Evolutionary conservation across 2,888 invertebrate species (phyloP).

Genomic region (Campoletis raptor): DNA sequence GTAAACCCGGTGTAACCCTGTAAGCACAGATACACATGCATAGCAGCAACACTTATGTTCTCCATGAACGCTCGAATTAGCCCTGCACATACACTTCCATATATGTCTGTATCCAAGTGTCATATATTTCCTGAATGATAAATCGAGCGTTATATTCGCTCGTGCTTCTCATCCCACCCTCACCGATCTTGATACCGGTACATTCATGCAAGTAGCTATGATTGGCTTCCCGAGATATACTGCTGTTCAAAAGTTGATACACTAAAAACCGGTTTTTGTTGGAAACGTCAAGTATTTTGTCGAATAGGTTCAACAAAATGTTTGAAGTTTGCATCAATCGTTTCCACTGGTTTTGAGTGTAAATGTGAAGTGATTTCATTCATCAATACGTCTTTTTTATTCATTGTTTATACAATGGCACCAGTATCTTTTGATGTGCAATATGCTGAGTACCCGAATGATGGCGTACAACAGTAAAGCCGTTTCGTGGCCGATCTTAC

Average conservation of each 20-base stretch:
- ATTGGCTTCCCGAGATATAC: not conserved
- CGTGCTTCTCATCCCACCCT: slow-evolving; percentile 17
- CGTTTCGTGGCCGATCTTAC: not conserved
- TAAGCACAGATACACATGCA: slow-evolving; percentile 1
- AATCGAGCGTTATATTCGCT: slow-evolving; percentile 40
- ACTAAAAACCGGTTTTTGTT: too few relatives aligned
- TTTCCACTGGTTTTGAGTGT: too few relatives aligned
- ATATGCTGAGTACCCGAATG: not conserved
- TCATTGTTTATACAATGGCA: not conserved
- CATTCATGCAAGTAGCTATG: slow-evolving; percentile 2
- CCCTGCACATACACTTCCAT: not conserved
- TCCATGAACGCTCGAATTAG: slow-evolving; percentile 25
- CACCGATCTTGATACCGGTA: slow-evolving; percentile 18
- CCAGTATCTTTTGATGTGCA: not conserved
- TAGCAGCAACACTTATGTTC: slow-evolving; percentile 17
- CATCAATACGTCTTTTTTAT: not conserved
- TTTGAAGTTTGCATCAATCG: too few relatives aligned
- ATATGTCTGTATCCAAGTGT: slow-evolving; percentile 29
- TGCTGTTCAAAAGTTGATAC: not conserved
- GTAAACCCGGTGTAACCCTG: slow-evolving; percentile 14
- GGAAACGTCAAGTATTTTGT: too few relatives aligned
- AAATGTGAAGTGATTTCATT: not conserved
- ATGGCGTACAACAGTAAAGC: not conserved
- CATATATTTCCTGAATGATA: slow-evolving; percentile 42
- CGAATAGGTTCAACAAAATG: too few relatives aligned